Base-by-base conservation (phyloP, 1,140 invertebrate genomes). In the Muscidifurax raptorellus region DNA sequence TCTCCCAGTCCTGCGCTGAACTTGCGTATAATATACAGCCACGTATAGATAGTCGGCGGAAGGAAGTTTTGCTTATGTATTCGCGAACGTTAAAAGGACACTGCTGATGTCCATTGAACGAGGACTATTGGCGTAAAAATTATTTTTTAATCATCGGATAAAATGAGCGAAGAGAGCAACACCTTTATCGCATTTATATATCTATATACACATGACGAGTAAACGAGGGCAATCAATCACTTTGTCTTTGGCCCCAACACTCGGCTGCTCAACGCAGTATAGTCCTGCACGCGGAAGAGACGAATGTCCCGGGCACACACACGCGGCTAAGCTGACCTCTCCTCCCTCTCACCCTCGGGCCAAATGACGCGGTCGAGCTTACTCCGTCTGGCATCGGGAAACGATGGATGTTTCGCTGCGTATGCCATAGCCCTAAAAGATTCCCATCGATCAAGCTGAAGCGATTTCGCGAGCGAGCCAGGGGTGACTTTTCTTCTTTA, bases 141-240 rank as follows among this genome's bases (percentile, higher is more conserved):
- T 40, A 40, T 40, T 40, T 40, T 40, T 40, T 59, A 18, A n/a
- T 59, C 52, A 59, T 59, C 6, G 52, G n/a, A n/a, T n/a, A 22
- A 59, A 59, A 22, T 59, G n/a, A 59, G n/a, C 18, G 18, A 22
- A 59, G 52, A 7, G 18, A 59, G 18, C 3, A 10, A 6, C 5
- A 40, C 36, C n/a, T 59, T 59, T n/a, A 59, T 59, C 22, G 52
- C n/a, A 22, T 59, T 5, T n/a, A 22, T n/a, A 59, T 59, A 59
- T 47, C 7, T 7, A 47, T 47, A 47, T 47, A 47, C 12, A 47
- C 1, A 47, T 13, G 44, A 22, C 30, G 5, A 52, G 74, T 25
- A 76, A 76, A 52, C 74, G 27, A 76, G 22, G 27, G 22, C 74
- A 52, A 76, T 76, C 74, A 76, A 76, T 76, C 74, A 76, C n/a